Evolutionary conservation across 2,113 vertebrate species (phyloP), one percentile per base, ranked within the genome.

Genomic region (Pluvialis apricaria): DNA sequence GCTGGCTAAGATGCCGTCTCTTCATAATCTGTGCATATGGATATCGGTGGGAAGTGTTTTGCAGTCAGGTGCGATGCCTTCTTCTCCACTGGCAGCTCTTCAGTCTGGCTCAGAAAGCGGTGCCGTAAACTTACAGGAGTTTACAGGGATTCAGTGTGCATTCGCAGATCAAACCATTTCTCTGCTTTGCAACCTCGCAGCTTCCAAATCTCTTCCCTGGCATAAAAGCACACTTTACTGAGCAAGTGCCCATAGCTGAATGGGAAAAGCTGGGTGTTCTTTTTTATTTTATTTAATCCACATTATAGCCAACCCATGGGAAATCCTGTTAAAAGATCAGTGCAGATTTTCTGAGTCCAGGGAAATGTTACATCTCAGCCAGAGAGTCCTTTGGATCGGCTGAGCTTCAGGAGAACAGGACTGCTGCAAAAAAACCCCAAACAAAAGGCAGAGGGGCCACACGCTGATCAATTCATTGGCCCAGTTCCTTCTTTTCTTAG

Each of bases 311-410:
- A 82, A 5, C 14, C 84, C 76, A 13, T 62, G 77, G 52, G 79
- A 92, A 95, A 96, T 92, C 94, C 86, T 90, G 86, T 94, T 95
- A 92, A 92, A 88, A 81, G 78, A 87, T 90, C 60, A 95, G 65
- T 16, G 82, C 0, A 51, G 91, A 94, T 94, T 96, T 92, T 94
- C 60, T 32, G 81, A 95, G 85, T 61, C 2, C 4, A 64, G 86
- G 60, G 55, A 78, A 81, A 77, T 29, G 60, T 73, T 81, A 26
- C 54, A 38, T 81, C 86, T 84, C 78, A 40, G 78, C 20, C 73
- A 45, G 86, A 44, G 70, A 64, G 31, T 15, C 49, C 58, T 87
- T 84, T 22, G 82, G 62, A 84, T 71, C 3, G 1, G 21, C 64
- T 36, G 17, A 38, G 62, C 20, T 79, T 57, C 47, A 5, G 40